Conservation (phyloP, 2,888 invertebrate species). For the Eubasilissa splendida region DNA sequence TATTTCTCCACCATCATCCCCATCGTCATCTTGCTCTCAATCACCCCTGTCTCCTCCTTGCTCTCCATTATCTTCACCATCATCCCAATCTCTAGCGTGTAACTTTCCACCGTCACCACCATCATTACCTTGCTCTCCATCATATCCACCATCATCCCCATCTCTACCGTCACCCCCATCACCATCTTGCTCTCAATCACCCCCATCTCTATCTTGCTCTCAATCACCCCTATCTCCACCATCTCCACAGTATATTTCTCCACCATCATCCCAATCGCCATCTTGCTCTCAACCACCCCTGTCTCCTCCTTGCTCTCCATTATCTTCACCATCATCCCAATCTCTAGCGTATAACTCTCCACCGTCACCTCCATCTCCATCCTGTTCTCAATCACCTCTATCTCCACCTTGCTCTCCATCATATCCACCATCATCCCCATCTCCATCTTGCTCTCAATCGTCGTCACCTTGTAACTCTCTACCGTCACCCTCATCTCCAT, state of each 20-base stretch:
- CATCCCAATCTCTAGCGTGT: no score
- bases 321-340: no score
- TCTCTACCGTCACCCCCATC: background rate
- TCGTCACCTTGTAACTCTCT: background rate
- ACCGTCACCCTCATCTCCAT: background rate
- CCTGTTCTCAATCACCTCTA: background rate
- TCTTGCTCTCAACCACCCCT: background rate
- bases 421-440: no score
- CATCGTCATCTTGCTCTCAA: background rate
- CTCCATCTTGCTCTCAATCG: background rate
- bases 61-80: background rate
- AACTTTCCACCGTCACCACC: background rate
- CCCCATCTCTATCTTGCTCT: no score
- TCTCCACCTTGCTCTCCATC: background rate
- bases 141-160: no score
- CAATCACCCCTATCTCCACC: no score
- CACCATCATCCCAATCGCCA: background rate
- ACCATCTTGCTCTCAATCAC: no score
- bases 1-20: background rate
- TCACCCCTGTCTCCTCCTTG: no score
- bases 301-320: background rate
- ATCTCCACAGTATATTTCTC: background rate
- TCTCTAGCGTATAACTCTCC: no score
- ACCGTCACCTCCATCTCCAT: background rate
- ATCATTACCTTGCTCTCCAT: background rate